Conservation (phyloP, 2,113 vertebrate genomes). For the Mixornis gularis region DNA sequence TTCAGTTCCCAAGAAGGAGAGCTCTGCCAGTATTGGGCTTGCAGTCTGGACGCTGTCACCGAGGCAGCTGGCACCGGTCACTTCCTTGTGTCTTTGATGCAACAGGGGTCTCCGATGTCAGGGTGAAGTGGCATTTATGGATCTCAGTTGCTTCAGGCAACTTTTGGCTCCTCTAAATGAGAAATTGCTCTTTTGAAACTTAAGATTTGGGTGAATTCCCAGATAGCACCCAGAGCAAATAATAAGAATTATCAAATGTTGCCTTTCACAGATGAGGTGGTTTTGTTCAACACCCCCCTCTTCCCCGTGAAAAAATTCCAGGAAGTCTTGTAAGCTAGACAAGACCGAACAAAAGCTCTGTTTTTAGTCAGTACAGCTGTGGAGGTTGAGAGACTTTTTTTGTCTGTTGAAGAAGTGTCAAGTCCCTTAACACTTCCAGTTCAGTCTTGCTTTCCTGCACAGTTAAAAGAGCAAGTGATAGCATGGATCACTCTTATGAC, state of each 20-base stretch:
- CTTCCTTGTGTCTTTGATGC: conserved; percentile 31
- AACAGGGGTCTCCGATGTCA: neutral
- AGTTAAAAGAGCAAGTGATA: neutral
- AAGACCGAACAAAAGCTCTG: conserved; percentile 35
- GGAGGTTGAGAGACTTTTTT: neutral
- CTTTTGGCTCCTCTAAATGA: conserved; percentile 30
- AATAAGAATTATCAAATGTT: conserved; percentile 26
- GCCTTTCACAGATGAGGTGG: conserved; percentile 16
- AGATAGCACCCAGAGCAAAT: conserved; percentile 23
- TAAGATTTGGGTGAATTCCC: conserved; percentile 42
- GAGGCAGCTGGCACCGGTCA: neutral
- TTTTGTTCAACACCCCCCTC: neutral
- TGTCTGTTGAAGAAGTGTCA: neutral
- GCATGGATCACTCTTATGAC: neutral
- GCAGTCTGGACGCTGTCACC: neutral
- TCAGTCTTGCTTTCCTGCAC: neutral
- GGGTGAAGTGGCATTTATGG: conserved; percentile 14
- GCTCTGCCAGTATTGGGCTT: neutral
- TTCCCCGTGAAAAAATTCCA: neutral
- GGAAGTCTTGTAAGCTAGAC: conserved; percentile 5
- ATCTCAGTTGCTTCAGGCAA: conserved; percentile 10
- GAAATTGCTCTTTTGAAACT: conserved; percentile 32
- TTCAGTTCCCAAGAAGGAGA: conserved; percentile 16
- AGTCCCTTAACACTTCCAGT: neutral
- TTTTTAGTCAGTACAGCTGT: conserved; percentile 35